Evolutionary conservation across 2,888 invertebrate species (phyloP).

Genomic region (Aphidoletes aphidimyza): DNA sequence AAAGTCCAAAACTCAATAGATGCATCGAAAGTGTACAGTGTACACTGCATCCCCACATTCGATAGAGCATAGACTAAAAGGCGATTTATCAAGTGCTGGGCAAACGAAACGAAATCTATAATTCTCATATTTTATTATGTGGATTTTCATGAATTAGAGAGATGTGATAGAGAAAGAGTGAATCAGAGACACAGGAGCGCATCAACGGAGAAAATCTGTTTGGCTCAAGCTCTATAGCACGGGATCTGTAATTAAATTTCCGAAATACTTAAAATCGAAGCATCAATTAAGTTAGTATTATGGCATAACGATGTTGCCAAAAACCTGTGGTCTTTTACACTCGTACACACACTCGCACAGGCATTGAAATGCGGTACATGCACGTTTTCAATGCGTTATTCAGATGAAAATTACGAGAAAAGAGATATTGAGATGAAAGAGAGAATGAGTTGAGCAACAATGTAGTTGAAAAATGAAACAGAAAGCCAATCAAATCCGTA

Average conservation of each 20-base stretch:
- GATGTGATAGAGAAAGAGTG: too few species aligned
- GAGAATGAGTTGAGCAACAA: not conserved
- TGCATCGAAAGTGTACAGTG: not conserved
- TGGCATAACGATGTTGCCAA: not conserved
- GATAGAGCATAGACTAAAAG: not conserved
- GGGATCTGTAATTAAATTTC: slow-evolving; percentile 33
- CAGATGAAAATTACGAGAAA: not conserved
- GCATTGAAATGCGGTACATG: not conserved
- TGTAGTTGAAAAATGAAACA: not conserved
- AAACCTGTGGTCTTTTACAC: not conserved
- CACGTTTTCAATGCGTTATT: too few species aligned
- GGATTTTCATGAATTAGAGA: too few species aligned
- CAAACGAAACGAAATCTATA: too few species aligned
- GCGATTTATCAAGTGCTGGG: slow-evolving; percentile 3
- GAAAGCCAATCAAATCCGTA: not conserved
- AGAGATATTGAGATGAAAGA: too few species aligned
- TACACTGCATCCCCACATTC: not conserved
- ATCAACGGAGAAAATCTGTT: too few species aligned
- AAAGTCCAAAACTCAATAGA: not conserved
- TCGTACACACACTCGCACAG: not conserved
- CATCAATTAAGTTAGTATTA: not conserved
- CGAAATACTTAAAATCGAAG: not conserved
- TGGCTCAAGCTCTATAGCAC: too few species aligned
- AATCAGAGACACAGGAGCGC: too few species aligned
- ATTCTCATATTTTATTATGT: too few species aligned